Evolutionary conservation across 1,140 invertebrate genomes (phyloP).

Genomic region (Euborellia annulipes): DNA sequence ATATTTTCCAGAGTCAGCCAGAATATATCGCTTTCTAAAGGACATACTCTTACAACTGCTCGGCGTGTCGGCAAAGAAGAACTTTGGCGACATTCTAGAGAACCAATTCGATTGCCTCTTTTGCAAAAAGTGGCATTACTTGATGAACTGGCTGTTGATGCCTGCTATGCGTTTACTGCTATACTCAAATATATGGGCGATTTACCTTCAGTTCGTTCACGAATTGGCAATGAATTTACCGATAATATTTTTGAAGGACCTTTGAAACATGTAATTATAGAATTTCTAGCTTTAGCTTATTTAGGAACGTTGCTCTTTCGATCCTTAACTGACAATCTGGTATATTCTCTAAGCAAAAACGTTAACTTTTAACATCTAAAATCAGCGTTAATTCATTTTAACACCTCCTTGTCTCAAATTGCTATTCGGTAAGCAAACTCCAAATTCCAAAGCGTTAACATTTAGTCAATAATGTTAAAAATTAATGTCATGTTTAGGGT

Average conservation of each 20-base stretch:
- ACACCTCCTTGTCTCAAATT: too few species aligned
- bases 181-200: slow-evolving; percentile 95
- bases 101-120: slow-evolving; percentile 73
- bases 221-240: slow-evolving; percentile 60
- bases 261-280: slow-evolving; percentile 59
- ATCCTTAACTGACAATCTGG: too few species aligned
- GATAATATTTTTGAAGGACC: slow-evolving; percentile 77
- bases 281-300: too few species aligned
- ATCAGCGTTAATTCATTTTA: too few species aligned
- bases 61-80: slow-evolving; percentile 40
- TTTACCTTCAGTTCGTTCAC: slow-evolving; percentile 55
- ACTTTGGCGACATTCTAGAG: slow-evolving; percentile 67
- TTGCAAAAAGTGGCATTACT: slow-evolving; percentile 63
- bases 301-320: too few species aligned
- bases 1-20: slow-evolving; percentile 42
- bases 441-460: too few species aligned
- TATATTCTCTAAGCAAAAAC: too few species aligned
- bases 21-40: slow-evolving; percentile 35
- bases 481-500: too few species aligned
- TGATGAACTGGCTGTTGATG: slow-evolving; percentile 56
- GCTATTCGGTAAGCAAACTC: too few species aligned
- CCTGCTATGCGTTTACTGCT: slow-evolving; percentile 55
- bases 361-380: too few species aligned
- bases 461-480: too few species aligned
- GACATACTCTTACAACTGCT: slow-evolving; percentile 43